These are phyloP conservation scores for Centropus bengalensis DNA, from an alignment of 2,113 vertebrate species.

Conservation along the genomic window DNA sequence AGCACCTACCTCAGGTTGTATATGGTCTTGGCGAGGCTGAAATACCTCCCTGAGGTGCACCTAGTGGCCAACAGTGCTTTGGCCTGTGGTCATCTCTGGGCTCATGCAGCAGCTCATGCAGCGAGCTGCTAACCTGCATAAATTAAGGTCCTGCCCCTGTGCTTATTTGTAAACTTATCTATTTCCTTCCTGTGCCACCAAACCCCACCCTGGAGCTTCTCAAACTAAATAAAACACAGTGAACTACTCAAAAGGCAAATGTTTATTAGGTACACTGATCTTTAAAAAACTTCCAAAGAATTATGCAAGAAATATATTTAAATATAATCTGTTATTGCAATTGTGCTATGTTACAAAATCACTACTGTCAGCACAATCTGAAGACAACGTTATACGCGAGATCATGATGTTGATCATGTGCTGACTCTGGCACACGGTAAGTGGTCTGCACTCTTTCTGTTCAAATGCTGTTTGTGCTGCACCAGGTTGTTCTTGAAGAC, in stretches of 20 bases:
- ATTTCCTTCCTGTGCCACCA: neutral
- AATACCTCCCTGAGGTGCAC: neutral
- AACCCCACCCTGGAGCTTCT: neutral
- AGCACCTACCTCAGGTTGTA: no score
- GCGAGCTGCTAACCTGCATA: neutral
- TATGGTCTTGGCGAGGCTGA: neutral
- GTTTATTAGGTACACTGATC: slow-evolving; percentile 76
- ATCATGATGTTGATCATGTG: neutral
- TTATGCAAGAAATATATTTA: slow-evolving; percentile 73
- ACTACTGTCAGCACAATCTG: slow-evolving; percentile 36
- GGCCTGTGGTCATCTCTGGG: neutral
- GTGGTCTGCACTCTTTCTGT: neutral
- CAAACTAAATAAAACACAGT: slow-evolving; percentile 35
- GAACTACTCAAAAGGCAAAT: slow-evolving; percentile 70
- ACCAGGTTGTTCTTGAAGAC: slow-evolving; percentile 37
- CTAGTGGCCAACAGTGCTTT: neutral
- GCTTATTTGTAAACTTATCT: neutral
- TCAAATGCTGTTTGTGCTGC: slow-evolving; percentile 12
- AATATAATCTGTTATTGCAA: slow-evolving; percentile 67
- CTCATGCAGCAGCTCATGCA: neutral
- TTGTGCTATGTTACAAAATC: slow-evolving; percentile 56
- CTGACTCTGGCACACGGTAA: slow-evolving; percentile 6
- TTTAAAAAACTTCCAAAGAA: slow-evolving; percentile 62
- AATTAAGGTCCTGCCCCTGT: neutral
- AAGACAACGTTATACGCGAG: slow-evolving; percentile 16